Evolutionary conservation across 2,113 vertebrate species (phyloP).

Genomic region (Mugil cephalus): DNA sequence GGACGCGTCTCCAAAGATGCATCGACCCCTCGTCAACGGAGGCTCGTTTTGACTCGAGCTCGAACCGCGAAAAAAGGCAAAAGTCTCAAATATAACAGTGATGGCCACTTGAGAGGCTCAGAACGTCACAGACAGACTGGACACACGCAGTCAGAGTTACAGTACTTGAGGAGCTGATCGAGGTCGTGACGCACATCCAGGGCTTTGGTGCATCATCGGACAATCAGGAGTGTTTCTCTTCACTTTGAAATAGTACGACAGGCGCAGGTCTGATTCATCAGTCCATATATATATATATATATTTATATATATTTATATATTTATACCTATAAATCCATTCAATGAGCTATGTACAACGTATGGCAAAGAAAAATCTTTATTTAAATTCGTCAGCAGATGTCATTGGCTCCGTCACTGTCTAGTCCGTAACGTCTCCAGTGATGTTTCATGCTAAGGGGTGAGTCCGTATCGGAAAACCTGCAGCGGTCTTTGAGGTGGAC

Average conservation of each 20-base stretch:
- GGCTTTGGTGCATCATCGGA: constrained; percentile 77
- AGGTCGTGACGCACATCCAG: constrained; percentile 58
- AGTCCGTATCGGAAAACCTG: constrained; percentile 44
- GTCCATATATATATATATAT: constrained; percentile 66
- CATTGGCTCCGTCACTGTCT: constrained; percentile 56
- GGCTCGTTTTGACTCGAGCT: too few species aligned
- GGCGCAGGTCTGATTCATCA: constrained; percentile 49
- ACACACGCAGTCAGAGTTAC: constrained; percentile 54
- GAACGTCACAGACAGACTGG: constrained; percentile 24
- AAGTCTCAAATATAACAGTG: constrained; percentile 21
- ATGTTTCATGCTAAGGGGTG: constrained; percentile 66
- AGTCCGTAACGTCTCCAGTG: constrained; percentile 60
- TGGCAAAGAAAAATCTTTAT: constrained; percentile 69
- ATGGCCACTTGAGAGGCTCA: constrained; percentile 24
- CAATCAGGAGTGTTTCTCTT: constrained; percentile 59
- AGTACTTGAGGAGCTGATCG: constrained; percentile 51
- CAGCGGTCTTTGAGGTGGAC: constrained; percentile 40
- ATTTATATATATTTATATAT: constrained; percentile 72
- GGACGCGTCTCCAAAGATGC: background rate
- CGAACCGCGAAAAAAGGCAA: background rate
- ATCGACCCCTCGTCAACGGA: too few species aligned
- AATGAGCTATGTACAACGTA: constrained; percentile 79
- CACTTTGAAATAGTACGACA: constrained; percentile 47
- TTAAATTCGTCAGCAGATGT: constrained; percentile 65
- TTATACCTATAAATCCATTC: constrained; percentile 75